These are phyloP conservation scores for Silurus glanis DNA, from an alignment of 2,113 vertebrate genomes.

Conservation along the genomic window DNA sequence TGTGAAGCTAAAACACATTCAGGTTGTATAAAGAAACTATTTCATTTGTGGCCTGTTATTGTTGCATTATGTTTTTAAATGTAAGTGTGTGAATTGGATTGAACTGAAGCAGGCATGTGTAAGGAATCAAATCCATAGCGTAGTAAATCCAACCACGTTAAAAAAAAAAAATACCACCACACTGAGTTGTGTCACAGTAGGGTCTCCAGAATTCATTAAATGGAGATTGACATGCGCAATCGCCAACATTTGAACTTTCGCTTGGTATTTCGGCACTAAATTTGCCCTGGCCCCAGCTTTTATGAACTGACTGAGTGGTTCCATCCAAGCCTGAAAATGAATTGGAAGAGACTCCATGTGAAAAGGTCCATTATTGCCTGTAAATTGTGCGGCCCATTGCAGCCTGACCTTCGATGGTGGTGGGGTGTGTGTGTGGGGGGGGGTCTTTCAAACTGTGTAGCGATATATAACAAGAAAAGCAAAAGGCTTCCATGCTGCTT, in stretches of 20 bases:
- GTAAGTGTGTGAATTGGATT: neutral
- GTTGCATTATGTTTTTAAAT: neutral
- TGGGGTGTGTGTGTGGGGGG: conserved; percentile 18
- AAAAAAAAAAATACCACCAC: conserved; percentile 16
- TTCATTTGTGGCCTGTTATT: neutral
- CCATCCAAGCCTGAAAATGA: conserved; percentile 60
- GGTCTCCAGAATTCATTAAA: conserved; percentile 47
- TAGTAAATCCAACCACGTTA: conserved; percentile 40
- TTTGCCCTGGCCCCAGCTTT: conserved; percentile 57
- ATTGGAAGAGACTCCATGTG: conserved; percentile 55
- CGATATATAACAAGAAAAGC: conserved; percentile 68
- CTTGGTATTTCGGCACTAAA: conserved; percentile 49
- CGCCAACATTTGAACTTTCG: conserved; percentile 45
- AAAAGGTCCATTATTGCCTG: conserved; percentile 49
- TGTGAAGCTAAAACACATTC: neutral
- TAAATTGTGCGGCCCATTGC: conserved; percentile 47
- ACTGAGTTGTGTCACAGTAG: conserved; percentile 43
- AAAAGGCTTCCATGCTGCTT: conserved; percentile 69
- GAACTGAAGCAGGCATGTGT: conserved; percentile 10
- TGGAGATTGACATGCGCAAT: conserved; percentile 42
- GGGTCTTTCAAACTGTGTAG: conserved; percentile 72
- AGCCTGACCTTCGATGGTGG: conserved; percentile 58
- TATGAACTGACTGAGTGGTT: conserved; percentile 65
- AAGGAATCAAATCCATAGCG: conserved; percentile 33
- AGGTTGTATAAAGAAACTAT: neutral